phyloP scores from a whole-genome alignment of 1,140 invertebrate genomes.

The Zaprionus inermis region DNA sequence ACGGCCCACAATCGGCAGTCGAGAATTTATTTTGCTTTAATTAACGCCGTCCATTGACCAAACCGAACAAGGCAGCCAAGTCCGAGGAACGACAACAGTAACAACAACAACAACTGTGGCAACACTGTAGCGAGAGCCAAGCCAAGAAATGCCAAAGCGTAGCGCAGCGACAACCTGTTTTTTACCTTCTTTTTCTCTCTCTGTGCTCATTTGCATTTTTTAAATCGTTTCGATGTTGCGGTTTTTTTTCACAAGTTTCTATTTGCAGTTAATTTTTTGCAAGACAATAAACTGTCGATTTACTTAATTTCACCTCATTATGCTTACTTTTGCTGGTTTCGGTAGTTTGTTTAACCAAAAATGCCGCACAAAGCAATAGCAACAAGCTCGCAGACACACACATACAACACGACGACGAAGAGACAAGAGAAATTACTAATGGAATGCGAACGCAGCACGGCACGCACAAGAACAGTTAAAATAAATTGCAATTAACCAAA shows the following conservation, averaged over 20 bases:
- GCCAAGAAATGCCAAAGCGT: conserved; percentile 51
- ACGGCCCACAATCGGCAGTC: conserved; percentile 14
- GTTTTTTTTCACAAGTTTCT: conserved; percentile 38
- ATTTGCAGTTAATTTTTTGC: conserved; percentile 42
- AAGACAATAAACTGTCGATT: conserved; percentile 38
- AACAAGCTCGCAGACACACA: conserved; percentile 30
- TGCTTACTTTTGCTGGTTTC: conserved; percentile 46
- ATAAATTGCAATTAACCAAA: conserved; percentile 36
- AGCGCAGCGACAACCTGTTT: conserved; percentile 52
- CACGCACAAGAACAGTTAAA: conserved; percentile 28
- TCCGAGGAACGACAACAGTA: conserved; percentile 4
- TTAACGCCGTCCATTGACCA: conserved; percentile 52
- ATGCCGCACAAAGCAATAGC: conserved; percentile 51
- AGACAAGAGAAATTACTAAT: conserved; percentile 19
- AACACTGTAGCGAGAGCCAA: conserved; percentile 20
- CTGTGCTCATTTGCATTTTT: conserved; percentile 48
- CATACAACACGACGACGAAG: conserved; percentile 12
- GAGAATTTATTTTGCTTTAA: conserved; percentile 34
- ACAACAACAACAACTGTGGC: conserved; percentile 21
- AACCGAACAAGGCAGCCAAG: conserved; percentile 29
- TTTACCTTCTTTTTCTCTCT: conserved; percentile 16
- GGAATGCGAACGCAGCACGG: conserved; percentile 35
- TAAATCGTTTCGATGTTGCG: conserved; percentile 27
- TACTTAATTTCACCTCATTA: conserved; percentile 45
- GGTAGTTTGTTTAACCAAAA: conserved; percentile 55